Evolutionary conservation across 2,888 invertebrate genomes (phyloP).

Genomic region (Tetragonula carbonaria): DNA sequence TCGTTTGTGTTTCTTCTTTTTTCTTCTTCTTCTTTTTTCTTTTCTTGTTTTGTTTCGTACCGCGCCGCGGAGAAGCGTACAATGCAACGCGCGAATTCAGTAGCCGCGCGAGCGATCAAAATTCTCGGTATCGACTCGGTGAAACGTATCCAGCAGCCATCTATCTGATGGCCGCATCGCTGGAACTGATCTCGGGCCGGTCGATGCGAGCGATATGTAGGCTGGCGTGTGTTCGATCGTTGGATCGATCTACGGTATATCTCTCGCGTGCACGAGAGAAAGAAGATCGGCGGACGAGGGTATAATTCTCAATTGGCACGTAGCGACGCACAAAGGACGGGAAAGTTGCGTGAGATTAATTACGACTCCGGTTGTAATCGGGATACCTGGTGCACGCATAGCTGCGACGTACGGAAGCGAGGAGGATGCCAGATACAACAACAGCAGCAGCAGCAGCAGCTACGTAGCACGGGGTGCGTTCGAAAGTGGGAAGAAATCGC

Average conservation of each 20-base stretch:
- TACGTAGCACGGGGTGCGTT: slow-evolving; percentile 57
- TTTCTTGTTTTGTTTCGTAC: too few species aligned
- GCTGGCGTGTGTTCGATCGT: slow-evolving; percentile 60
- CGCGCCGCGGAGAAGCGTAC: neutral
- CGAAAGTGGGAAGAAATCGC: slow-evolving; percentile 47
- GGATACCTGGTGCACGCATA: neutral
- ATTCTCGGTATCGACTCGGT: slow-evolving; percentile 25
- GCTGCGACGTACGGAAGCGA: slow-evolving; percentile 20
- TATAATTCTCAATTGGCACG: slow-evolving; percentile 60
- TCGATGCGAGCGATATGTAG: slow-evolving; percentile 33
- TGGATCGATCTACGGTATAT: slow-evolving; percentile 23
- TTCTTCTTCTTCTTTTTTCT: neutral
- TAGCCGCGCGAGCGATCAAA: slow-evolving; percentile 36
- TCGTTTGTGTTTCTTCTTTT: neutral
- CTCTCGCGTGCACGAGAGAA: slow-evolving; percentile 42
- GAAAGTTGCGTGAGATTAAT: slow-evolving; percentile 10
- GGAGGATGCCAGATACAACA: neutral
- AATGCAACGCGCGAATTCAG: slow-evolving; percentile 14
- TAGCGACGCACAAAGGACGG: slow-evolving; percentile 9
- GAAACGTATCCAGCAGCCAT: slow-evolving; percentile 57
- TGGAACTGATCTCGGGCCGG: slow-evolving; percentile 24
- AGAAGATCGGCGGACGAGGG: slow-evolving; percentile 14
- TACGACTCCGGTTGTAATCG: slow-evolving; percentile 1
- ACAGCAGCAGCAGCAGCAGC: slow-evolving; percentile 15
- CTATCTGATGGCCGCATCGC: slow-evolving; percentile 41